A percentile compares a stretch with the other conserved stretches of the same genome.
These are phyloP conservation scores for Hirtodrosophila cameraria DNA, from an alignment of 2,888 invertebrate species.

Conservation along the genomic window DNA sequence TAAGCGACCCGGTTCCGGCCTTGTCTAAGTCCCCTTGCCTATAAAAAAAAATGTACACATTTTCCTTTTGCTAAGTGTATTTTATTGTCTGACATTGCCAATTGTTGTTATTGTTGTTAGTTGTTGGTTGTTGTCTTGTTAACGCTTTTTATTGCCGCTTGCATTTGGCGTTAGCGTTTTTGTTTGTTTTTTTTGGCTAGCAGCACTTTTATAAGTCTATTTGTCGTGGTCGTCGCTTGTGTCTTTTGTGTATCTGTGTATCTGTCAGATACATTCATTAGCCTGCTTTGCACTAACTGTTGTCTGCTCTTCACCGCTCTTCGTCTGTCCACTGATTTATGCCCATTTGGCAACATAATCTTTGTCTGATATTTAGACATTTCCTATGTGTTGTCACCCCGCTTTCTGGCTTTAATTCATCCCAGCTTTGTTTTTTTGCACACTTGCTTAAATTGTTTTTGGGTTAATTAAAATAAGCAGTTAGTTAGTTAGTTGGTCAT, in stretches of 20 bases:
- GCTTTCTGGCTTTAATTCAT: conserved; percentile 7
- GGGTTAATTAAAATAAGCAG: conserved; percentile 73
- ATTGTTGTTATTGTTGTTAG: conserved; percentile 44
- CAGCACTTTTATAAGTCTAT: conserved; percentile 68
- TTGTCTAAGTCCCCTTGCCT: conserved; percentile 8
- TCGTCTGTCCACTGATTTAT: conserved; percentile 57
- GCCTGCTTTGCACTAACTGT: conserved; percentile 63
- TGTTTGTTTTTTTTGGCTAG: conserved; percentile 41
- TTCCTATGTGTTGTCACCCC: conserved; percentile 70
- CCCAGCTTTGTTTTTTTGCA: conserved; percentile 23
- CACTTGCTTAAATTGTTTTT: conserved; percentile 58
- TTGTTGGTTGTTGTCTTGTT: conserved; percentile 62
- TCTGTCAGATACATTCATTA: conserved; percentile 77
- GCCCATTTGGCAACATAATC: conserved; percentile 57
- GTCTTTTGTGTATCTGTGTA: conserved; percentile 68
- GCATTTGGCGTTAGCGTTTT: conserved; percentile 42
- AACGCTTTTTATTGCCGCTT: conserved; percentile 74
- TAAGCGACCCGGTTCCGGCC: conserved; percentile 28
- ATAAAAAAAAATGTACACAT: conserved; percentile 3
- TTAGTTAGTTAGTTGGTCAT: too few relatives aligned
- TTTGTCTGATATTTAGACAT: conserved; percentile 61
- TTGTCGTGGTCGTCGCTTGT: conserved; percentile 54
- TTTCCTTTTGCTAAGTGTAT: conserved; percentile 53
- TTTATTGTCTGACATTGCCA: conserved; percentile 68
- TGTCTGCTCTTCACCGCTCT: conserved; percentile 4